A percentile compares a stretch with the other conserved stretches of the same genome.
phyloP scores from a whole-genome alignment of 2,113 vertebrate species.

The Spermophilus dauricus region DNA sequence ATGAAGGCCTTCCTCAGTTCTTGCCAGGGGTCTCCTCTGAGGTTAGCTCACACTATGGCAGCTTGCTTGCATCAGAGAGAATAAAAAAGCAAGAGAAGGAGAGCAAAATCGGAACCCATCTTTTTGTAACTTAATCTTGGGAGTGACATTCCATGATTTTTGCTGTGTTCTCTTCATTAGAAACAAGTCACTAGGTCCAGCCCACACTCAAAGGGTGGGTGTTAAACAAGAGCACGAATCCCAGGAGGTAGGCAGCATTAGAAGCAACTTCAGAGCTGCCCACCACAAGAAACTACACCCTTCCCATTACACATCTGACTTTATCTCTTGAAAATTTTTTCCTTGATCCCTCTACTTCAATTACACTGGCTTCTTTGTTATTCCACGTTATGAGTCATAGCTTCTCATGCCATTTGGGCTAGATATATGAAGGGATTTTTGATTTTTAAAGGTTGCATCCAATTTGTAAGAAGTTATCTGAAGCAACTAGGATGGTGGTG shows the following conservation, averaged over 20 bases:
- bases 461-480: constrained; percentile 37
- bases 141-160: neutral
- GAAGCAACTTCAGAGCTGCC: neutral
- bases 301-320: neutral
- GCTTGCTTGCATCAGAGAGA: neutral
- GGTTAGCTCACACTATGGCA: neutral
- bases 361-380: neutral
- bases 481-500: neutral
- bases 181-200: neutral
- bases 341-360: neutral
- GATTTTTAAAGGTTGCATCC: neutral
- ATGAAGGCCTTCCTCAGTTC: neutral
- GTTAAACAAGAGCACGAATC: neutral
- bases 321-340: neutral
- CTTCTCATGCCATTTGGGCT: neutral
- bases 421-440: neutral
- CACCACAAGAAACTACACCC: neutral
- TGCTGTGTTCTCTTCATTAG: neutral
- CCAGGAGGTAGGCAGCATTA: too few relatives aligned
- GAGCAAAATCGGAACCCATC: neutral
- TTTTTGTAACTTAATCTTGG: neutral
- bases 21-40: neutral
- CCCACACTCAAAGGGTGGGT: neutral
- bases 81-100: neutral
- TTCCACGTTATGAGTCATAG: neutral